Evolutionary conservation across 2,113 vertebrate genomes (phyloP).

Genomic region (Ophthalmolycus amberensis): DNA sequence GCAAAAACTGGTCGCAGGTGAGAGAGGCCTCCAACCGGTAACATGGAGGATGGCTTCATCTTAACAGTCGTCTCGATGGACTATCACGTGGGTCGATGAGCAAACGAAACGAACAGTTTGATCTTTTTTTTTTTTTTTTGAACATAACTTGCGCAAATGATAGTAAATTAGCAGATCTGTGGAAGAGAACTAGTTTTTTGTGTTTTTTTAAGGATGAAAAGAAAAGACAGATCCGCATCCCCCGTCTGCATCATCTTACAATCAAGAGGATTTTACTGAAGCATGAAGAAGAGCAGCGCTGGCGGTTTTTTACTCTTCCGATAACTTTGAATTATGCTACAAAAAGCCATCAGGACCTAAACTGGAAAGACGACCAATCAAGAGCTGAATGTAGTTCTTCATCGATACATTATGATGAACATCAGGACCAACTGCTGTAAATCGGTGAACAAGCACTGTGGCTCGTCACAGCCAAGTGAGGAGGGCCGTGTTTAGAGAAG

Average conservation of each 20-base stretch:
- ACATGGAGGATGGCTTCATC: constrained; percentile 68
- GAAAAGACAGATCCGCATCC: constrained; percentile 9
- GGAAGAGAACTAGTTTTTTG: constrained; percentile 1
- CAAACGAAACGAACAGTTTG: constrained; percentile 24
- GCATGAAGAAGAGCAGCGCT: constrained; percentile 21
- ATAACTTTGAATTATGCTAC: constrained; percentile 55
- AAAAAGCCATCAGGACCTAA: constrained; percentile 42
- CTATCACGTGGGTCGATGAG: constrained; percentile 33
- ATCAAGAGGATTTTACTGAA: constrained; percentile 57
- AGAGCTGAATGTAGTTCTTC: constrained; percentile 18
- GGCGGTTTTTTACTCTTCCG: constrained; percentile 29
- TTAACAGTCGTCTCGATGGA: constrained; percentile 74
- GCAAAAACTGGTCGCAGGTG: constrained; percentile 60
- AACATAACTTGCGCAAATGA: constrained; percentile 14
- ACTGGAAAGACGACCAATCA: constrained; percentile 44
- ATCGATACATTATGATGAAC: constrained; percentile 21
- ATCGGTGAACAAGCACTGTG: constrained; percentile 1
- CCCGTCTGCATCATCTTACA: constrained; percentile 46
- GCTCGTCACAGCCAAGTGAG: constrained; percentile 16
- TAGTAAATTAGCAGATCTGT: constrained; percentile 14
- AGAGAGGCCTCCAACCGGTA: constrained; percentile 39
- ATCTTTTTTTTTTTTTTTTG: not conserved
- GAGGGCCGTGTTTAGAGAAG: constrained; percentile 9
- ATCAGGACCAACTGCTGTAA: constrained; percentile 35
- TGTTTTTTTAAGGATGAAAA: constrained; percentile 13